These are phyloP conservation scores for Chaetoderma sp. DNA, from an alignment of 2,888 invertebrate genomes.

Conservation along the genomic window DNA sequence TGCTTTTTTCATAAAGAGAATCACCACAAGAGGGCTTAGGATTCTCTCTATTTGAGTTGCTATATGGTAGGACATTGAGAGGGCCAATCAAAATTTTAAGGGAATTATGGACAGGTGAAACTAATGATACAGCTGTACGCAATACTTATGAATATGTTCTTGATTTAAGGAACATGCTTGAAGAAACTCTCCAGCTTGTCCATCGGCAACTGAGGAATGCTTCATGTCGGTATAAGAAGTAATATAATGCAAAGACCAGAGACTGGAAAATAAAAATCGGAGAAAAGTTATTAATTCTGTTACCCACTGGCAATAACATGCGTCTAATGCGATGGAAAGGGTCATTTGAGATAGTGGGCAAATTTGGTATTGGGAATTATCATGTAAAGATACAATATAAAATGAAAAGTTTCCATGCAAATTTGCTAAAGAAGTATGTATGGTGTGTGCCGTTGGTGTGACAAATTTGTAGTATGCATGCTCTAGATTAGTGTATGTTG, in stretches of 20 bases:
- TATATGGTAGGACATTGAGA: constrained; percentile 16
- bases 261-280: constrained; percentile 7
- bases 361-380: too few species aligned
- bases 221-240: constrained; percentile 1
- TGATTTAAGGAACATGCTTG: not conserved
- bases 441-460: too few species aligned
- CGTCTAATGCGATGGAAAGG: constrained; percentile 18
- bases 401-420: too few species aligned
- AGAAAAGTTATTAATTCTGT: constrained; percentile 19
- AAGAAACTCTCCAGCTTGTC: not conserved
- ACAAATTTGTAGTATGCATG: too few species aligned
- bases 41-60: too few species aligned
- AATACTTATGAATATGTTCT: constrained; percentile 6
- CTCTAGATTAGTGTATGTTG: too few species aligned
- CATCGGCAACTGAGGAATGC: not conserved
- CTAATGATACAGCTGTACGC: not conserved
- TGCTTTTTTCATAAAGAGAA: constrained; percentile 13
- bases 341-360: not conserved
- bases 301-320: constrained; percentile 21
- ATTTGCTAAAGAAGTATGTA: too few species aligned
- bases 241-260: constrained; percentile 14
- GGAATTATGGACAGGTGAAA: constrained; percentile 32
- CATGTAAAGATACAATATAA: too few species aligned
- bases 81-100: constrained; percentile 28
- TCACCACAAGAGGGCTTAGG: too few species aligned